A percentile compares a stretch with the other conserved stretches of the same genome.
Evolutionary conservation across 2,113 vertebrate genomes (phyloP).

Genomic region (Dicaeum eximium): DNA sequence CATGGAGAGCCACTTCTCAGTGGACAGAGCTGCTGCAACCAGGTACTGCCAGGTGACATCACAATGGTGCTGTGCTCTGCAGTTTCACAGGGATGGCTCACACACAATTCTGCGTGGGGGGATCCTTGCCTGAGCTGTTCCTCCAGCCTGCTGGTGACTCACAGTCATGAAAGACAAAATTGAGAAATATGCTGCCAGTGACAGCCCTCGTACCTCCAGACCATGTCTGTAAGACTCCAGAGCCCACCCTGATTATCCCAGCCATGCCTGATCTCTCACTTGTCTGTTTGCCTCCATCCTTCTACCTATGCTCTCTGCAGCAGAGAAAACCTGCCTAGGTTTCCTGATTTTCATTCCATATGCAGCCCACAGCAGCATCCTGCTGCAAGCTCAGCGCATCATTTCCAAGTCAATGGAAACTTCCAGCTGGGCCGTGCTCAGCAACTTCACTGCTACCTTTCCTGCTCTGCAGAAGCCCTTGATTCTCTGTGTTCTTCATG

Average conservation of each 20-base stretch:
- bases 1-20: not conserved
- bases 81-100: not conserved
- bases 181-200: not conserved
- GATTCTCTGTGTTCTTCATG: not conserved
- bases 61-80: accelerated
- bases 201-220: not conserved
- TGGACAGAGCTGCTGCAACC: not conserved
- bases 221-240: not conserved
- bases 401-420: not conserved
- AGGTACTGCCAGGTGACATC: not conserved
- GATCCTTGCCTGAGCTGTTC: not conserved
- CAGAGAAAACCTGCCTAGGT: not conserved
- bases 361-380: not conserved
- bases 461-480: not conserved
- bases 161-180: not conserved
- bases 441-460: not conserved
- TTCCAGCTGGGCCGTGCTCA: accelerated
- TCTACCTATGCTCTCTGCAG: not conserved
- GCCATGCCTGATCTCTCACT: not conserved
- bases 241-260: not conserved
- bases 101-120: not conserved
- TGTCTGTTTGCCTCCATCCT: not conserved
- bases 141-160: not conserved
- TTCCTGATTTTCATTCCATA: not conserved
- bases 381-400: not conserved